Conservation (phyloP, 2,888 invertebrate species). For the Furcula furcula region DNA sequence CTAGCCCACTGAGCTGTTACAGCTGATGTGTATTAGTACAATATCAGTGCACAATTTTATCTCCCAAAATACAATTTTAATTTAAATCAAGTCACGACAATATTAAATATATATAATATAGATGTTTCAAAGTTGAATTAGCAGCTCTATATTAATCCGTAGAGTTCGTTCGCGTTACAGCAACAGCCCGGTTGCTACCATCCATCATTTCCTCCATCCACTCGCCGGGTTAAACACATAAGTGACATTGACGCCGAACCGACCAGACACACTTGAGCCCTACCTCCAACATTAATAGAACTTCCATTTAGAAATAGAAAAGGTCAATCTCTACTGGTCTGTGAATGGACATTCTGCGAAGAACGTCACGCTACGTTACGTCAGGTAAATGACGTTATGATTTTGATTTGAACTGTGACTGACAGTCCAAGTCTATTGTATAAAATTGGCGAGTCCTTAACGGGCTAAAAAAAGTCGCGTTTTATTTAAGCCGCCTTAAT, state of each 20-base stretch:
- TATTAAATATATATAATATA: too few species aligned
- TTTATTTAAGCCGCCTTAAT: too few species aligned
- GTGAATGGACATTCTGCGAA: slow-evolving; percentile 52
- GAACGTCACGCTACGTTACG: slow-evolving; percentile 61
- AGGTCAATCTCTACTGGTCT: slow-evolving; percentile 49
- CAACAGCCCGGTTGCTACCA: slow-evolving; percentile 66
- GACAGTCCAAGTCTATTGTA: slow-evolving; percentile 42
- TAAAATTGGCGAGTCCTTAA: slow-evolving; percentile 23
- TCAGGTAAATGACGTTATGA: slow-evolving; percentile 67
- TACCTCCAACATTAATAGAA: slow-evolving; percentile 30
- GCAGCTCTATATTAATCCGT: slow-evolving; percentile 49
- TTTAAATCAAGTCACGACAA: too few species aligned
- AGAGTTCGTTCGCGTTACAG: slow-evolving; percentile 52
- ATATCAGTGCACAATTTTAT: too few species aligned
- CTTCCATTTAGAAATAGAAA: slow-evolving; percentile 23
- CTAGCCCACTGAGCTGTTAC: too few species aligned
- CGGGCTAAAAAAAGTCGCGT: not conserved
- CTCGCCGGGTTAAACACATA: slow-evolving; percentile 81
- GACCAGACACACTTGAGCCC: slow-evolving; percentile 51
- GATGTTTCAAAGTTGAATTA: slow-evolving; percentile 8
- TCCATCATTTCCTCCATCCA: slow-evolving; percentile 80
- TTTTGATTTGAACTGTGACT: slow-evolving; percentile 65
- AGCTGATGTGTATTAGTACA: too few species aligned
- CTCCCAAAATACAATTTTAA: too few species aligned
- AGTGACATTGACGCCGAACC: slow-evolving; percentile 78